Evolutionary conservation across 2,113 vertebrate species (phyloP), one percentile per base, ranked within the genome.

Genomic region (Lamprotornis superbus): DNA sequence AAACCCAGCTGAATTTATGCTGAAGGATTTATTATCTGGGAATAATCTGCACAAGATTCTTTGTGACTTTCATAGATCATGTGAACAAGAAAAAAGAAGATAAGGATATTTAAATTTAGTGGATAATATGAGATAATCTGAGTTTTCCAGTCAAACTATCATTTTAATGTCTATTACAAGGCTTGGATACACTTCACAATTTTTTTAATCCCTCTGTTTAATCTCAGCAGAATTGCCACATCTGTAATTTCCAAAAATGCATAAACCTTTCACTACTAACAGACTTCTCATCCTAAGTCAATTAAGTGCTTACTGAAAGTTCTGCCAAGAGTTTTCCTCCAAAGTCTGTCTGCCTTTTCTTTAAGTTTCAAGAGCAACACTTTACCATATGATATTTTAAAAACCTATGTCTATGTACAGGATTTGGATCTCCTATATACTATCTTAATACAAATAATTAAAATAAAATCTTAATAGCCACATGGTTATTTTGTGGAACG

Each of bases 241-340:
- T 69, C 9, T 80, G 47, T 68, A 30, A 87, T 81, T 90, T 96
- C 80, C 55, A 90, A 70, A 92, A 78, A 52, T 21, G 61, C 33
- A 13, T 89, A 90, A 90, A 44, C 33, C 40, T 83, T 89, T 86
- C 23, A 40, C 65, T 89, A 59, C 82, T 88, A 92, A 93, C 50
- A 67, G 86, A 67, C 56, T 93, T 87, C 63, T 81, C 81, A 83
- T 55, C 35, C 30, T 88, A 93, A 95, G 56, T 68, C 83, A 93
- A 35, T 92, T 94, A 90, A 89, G 35, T 67, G 56, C 39, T 90
- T 95, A 90, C 60, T 68, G 56, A 74, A 93, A 93, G 44, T 96
- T 96, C 79, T 90, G 67, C 61, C 31, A 78, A 75, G 74, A 76
- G 10, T 60, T 92, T 86, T 80, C 30, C 23, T 88, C 21, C 16